phyloP scores from a whole-genome alignment of 2,888 invertebrate species.

The Autographa pulchrina region DNA sequence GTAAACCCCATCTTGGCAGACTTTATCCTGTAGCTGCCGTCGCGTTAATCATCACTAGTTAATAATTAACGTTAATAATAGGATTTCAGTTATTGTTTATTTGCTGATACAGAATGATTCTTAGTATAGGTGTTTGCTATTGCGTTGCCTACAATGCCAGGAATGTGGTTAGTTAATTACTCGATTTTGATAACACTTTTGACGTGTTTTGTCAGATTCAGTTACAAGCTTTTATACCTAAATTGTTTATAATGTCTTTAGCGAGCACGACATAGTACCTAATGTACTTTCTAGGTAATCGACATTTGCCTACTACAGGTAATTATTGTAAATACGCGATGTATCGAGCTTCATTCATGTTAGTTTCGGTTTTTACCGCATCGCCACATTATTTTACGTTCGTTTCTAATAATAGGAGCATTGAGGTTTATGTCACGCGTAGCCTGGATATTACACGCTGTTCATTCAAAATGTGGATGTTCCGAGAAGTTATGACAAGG shows the following conservation, averaged over 20 bases:
- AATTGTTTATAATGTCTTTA: not conserved
- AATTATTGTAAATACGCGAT: not conserved
- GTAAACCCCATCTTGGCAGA: constrained; percentile 47
- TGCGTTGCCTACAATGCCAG: constrained; percentile 33
- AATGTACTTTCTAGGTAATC: not conserved
- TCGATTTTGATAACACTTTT: not conserved
- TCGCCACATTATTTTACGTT: not conserved
- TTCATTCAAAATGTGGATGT: constrained; percentile 2
- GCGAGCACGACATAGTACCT: not conserved
- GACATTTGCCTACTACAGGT: not conserved
- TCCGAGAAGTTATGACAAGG: constrained; percentile 1
- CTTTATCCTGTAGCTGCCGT: constrained; percentile 41
- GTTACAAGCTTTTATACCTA: too few species aligned
- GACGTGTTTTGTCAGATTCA: too few species aligned
- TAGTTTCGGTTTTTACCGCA: constrained; percentile 5
- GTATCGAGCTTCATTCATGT: not conserved
- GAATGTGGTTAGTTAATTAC: constrained; percentile 11
- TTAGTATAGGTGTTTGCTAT: constrained; percentile 34
- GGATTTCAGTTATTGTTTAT: constrained; percentile 49
- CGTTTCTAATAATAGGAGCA: constrained; percentile 1
- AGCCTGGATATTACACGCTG: not conserved
- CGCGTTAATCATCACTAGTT: constrained; percentile 35
- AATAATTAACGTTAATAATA: constrained; percentile 43
- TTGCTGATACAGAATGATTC: constrained; percentile 44
- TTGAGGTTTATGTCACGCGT: not conserved